phyloP scores from a whole-genome alignment of 2,113 vertebrate genomes.

The Astatoreochromis straeleni region DNA sequence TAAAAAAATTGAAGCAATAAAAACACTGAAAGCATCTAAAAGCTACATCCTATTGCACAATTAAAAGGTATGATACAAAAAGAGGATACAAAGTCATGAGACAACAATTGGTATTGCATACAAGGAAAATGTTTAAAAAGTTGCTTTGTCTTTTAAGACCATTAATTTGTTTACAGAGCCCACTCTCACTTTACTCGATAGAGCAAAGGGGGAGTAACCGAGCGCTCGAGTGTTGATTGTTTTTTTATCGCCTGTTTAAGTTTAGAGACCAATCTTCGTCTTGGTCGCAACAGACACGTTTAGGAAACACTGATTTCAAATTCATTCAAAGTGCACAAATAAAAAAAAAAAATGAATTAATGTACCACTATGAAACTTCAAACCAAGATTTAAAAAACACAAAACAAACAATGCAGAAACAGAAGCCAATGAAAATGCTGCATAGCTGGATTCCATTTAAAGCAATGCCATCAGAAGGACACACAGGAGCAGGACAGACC shows the following conservation, averaged over 20 bases:
- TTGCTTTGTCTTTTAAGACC: slow-evolving; percentile 85
- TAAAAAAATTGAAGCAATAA: slow-evolving; percentile 62
- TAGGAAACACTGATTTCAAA: slow-evolving; percentile 74
- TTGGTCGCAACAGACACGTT: slow-evolving; percentile 80
- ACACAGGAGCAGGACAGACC: slow-evolving; percentile 65
- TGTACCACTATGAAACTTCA: slow-evolving; percentile 19
- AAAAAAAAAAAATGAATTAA: slow-evolving; percentile 4
- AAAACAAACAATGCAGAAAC: slow-evolving; percentile 57
- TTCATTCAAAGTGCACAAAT: slow-evolving; percentile 63
- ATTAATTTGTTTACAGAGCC: slow-evolving; percentile 78
- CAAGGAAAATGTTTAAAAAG: slow-evolving; percentile 72
- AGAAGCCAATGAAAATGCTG: slow-evolving; percentile 89
- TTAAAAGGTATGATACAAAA: slow-evolving; percentile 81
- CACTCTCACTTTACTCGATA: slow-evolving; percentile 27
- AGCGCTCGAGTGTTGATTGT: slow-evolving; percentile 78
- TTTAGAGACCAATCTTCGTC: slow-evolving; percentile 82
- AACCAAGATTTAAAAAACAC: slow-evolving; percentile 51
- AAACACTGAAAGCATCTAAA: slow-evolving; percentile 76
- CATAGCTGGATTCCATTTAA: slow-evolving; percentile 99
- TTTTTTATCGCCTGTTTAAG: slow-evolving; percentile 75
- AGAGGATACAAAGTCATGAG: slow-evolving; percentile 59
- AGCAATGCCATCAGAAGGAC: slow-evolving; percentile 79
- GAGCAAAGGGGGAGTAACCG: slow-evolving; percentile 55
- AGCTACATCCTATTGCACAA: slow-evolving; percentile 98
- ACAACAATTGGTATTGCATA: slow-evolving; percentile 82